Percentiles rank a stretch among this genome's conserved stretches.
Conservation (phyloP, 2,888 invertebrate genomes). For the Cantharis rufa region DNA sequence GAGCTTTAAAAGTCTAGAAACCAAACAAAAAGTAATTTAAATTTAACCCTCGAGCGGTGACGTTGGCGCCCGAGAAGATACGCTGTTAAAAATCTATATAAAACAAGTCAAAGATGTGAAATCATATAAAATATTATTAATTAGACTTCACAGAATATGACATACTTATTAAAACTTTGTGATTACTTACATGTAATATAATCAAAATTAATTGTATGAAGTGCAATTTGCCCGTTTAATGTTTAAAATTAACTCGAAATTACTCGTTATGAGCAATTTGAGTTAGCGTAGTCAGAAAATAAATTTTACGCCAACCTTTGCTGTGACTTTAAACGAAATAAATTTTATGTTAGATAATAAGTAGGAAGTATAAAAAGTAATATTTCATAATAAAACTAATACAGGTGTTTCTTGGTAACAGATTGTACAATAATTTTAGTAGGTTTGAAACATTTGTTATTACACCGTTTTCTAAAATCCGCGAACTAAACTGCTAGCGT, state of each 20-base stretch:
- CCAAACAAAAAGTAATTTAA: not conserved
- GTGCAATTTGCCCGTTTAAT: not conserved
- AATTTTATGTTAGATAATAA: not conserved
- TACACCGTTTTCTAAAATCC: constrained; percentile 19
- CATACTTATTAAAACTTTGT: not conserved
- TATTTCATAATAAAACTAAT: constrained; percentile 4
- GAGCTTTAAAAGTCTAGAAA: not conserved
- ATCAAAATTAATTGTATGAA: not conserved
- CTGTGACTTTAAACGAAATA: not conserved
- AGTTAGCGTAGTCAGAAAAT: not conserved
- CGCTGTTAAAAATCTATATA: not conserved
- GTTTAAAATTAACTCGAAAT: not conserved
- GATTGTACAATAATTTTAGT: constrained; percentile 21
- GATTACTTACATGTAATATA: not conserved
- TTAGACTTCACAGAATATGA: not conserved
- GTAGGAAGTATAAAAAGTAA: not conserved
- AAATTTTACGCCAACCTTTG: not conserved
- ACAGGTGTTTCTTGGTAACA: constrained; percentile 20
- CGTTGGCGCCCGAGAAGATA: not conserved
- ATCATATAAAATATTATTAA: not conserved
- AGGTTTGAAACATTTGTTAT: constrained; percentile 16
- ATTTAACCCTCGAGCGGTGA: not conserved
- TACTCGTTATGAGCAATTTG: not conserved
- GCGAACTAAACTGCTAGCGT: constrained; percentile 43
- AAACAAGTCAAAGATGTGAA: not conserved